Percentiles rank a stretch among this genome's conserved stretches.
Conservation (phyloP, 2,797 vertebrate species). For the Sebastiscus albofasciatus region DNA sequence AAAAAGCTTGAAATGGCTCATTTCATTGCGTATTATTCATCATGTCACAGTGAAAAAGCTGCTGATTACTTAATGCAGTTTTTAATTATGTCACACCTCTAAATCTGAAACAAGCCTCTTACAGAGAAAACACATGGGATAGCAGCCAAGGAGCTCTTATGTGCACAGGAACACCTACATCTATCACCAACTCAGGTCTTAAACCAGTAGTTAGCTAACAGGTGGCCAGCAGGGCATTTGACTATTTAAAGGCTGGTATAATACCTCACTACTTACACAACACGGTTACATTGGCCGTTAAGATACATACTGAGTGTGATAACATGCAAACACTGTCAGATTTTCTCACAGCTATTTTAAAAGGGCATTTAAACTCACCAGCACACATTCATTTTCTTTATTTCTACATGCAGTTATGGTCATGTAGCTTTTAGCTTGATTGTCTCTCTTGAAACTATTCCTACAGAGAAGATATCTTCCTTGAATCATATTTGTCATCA, state of each 20-base stretch:
- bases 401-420: background rate
- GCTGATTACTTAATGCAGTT: background rate
- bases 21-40: background rate
- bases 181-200: conserved; percentile 46
- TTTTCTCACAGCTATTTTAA: conserved; percentile 4
- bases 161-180: conserved; percentile 37
- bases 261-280: conserved; percentile 70
- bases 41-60: background rate
- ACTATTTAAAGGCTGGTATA: conserved; percentile 73
- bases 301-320: conserved; percentile 1
- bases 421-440: background rate
- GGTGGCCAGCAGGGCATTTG: conserved; percentile 57
- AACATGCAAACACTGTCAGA: conserved; percentile 14
- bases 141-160: conserved; percentile 35
- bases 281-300: conserved; percentile 27
- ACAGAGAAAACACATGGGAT: background rate
- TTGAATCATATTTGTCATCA: background rate
- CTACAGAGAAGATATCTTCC: background rate
- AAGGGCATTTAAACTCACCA: background rate
- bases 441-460: background rate
- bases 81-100: conserved; percentile 30
- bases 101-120: conserved; percentile 37
- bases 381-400: background rate
- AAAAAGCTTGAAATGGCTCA: background rate
- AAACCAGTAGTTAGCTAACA: conserved; percentile 71